Base-by-base conservation (phyloP, 2,888 invertebrate species). In the Tanypteryx hageni region DNA sequence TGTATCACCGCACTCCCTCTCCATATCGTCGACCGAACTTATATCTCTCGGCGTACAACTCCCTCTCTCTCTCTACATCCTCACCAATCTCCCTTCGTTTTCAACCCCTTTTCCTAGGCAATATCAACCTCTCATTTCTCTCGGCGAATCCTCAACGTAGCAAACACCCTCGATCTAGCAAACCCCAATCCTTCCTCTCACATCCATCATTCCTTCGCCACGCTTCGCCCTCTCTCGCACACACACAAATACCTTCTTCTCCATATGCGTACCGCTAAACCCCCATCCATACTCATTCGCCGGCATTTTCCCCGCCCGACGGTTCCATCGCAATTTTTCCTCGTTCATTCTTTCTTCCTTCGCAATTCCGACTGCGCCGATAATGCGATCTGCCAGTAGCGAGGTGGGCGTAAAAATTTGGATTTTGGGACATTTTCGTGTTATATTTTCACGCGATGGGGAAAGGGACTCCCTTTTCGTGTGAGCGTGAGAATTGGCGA, bases 121-220 rank as follows among this genome's bases (percentile, higher is more conserved):
- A 44, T 44, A 64, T 64, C n/a, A 16, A 64, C 64, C 64, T 22
- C 68, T 68, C 9, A n/a, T 16, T n/a, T 16, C 64, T 64, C 18
- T 64, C 64, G n/a, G 14, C 64, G 5, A 7, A n/a, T 14, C n/a
- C 64, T 16, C 64, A 3, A 44, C 44, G 44, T 44, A 44, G 64
- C 68, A 11, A 18, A 27, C 27, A 27, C 27, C 76, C 76, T 76
- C 44, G 44, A 5, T 44, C 3, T 76, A 76, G 27, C 76, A 27
- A 76, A 76, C 76, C 44, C 44, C 44, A 44, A 44, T 76, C 76
- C 18, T 27, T 22, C 76, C 22, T 7, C 13, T 44, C 68, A 18
- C 11, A 76, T 76, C 22, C 27, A 76, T 76, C 76, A 76, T 76
- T 76, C 76, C 76, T 27, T 76, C 76, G 27, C 27, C 76, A 76